phyloP scores from a whole-genome alignment of 2,888 invertebrate species.

The Ormia ochracea region DNA sequence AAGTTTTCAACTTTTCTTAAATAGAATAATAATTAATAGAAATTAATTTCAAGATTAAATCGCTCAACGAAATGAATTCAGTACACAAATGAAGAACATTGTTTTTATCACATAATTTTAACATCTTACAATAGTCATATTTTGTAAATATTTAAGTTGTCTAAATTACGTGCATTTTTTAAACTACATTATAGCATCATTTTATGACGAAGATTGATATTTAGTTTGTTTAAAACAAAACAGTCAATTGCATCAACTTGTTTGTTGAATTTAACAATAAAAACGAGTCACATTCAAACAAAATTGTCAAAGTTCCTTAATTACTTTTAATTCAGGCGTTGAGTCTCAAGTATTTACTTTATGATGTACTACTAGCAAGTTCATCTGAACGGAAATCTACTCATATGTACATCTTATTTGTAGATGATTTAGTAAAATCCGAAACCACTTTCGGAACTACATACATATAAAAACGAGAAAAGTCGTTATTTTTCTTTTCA shows the following conservation, averaged over 20 bases:
- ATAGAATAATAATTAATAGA: too few species aligned
- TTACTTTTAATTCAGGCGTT: neutral
- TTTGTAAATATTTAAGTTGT: constrained; percentile 11
- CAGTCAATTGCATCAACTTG: neutral
- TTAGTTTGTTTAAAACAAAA: neutral
- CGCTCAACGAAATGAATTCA: neutral
- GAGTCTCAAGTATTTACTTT: too few species aligned
- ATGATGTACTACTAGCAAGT: too few species aligned
- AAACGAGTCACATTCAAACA: neutral
- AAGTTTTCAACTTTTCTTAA: too few species aligned
- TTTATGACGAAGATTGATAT: constrained; percentile 1
- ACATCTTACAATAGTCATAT: constrained; percentile 3
- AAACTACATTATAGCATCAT: constrained; percentile 25
- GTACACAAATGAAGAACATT: neutral
- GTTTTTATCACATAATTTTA: neutral
- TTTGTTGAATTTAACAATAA: neutral
- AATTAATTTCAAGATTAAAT: too few species aligned
- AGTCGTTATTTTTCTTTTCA: constrained; percentile 12
- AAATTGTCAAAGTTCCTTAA: neutral
- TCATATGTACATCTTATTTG: too few species aligned
- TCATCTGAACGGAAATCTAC: too few species aligned
- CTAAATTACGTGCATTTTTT: constrained; percentile 45
- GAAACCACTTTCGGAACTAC: too few species aligned
- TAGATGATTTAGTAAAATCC: too few species aligned
- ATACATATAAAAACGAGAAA: too few species aligned